Evolutionary conservation across 2,113 vertebrate genomes (phyloP).

Genomic region (Crotalus tigris): DNA sequence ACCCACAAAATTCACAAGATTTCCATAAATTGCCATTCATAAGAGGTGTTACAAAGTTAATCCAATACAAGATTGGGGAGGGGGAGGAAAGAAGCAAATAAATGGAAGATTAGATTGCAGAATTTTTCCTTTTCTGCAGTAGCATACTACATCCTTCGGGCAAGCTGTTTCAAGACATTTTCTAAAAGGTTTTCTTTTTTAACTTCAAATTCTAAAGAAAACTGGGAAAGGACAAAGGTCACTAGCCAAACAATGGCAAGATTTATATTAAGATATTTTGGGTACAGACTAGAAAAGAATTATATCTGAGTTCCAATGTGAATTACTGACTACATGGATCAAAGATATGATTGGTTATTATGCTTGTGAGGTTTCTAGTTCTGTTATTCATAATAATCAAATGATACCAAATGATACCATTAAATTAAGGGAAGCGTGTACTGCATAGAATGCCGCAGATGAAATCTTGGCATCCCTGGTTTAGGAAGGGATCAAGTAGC

Average conservation of each 20-base stretch:
- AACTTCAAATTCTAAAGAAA: not conserved
- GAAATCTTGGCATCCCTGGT: not conserved
- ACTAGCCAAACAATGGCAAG: not conserved
- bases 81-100: not conserved
- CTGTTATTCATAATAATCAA: not conserved
- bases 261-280: not conserved
- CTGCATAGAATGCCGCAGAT: not conserved
- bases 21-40: not conserved
- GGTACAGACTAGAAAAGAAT: not conserved
- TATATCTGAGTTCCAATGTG: not conserved
- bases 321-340: not conserved
- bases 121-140: not conserved
- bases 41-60: not conserved
- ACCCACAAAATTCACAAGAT: not conserved
- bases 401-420: too few species aligned
- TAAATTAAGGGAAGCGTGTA: not conserved
- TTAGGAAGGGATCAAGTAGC: not conserved
- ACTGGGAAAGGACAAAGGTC: not conserved
- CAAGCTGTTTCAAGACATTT: not conserved
- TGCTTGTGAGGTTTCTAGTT: not conserved
- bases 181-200: not conserved
- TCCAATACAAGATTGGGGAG: not conserved
- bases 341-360: not conserved
- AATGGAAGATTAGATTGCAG: not conserved
- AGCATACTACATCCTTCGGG: not conserved